Evolutionary conservation across 2,888 invertebrate species (phyloP).

Genomic region (Tinea trinotella): DNA sequence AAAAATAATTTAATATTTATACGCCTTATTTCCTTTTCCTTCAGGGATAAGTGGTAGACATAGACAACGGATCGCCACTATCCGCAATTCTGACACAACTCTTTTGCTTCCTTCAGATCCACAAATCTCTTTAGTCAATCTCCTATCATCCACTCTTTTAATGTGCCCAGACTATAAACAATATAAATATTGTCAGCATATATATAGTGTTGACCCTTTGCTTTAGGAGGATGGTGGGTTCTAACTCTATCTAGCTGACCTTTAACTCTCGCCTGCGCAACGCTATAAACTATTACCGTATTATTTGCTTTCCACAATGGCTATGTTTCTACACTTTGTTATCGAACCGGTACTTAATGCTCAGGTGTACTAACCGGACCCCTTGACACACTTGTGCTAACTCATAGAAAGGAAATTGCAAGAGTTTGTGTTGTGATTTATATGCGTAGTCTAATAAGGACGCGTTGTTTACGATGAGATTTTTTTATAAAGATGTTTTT

Average conservation of each 20-base stretch:
- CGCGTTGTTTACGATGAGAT: neutral
- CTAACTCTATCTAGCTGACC: conserved; percentile 5
- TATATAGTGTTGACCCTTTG: conserved; percentile 13
- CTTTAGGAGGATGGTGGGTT: neutral
- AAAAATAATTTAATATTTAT: no score
- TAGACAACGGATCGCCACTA: no score
- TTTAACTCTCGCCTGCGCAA: neutral
- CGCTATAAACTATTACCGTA: conserved; percentile 4
- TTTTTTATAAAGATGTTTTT: neutral
- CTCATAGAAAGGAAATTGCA: conserved; percentile 16
- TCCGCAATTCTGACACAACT: no score
- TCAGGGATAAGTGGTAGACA: no score
- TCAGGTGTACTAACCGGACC: conserved; percentile 15
- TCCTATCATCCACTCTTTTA: no score
- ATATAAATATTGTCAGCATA: no score
- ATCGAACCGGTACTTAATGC: neutral
- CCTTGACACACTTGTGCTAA: conserved; percentile 11
- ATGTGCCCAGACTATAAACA: no score
- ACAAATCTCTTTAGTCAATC: no score
- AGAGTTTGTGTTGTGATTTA: conserved; percentile 1
- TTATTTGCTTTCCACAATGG: conserved; percentile 12
- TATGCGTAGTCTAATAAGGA: neutral
- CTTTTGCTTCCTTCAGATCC: no score
- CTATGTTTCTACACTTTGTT: neutral
- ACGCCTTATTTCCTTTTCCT: no score